Conservation (phyloP, 1,140 invertebrate genomes). For the Apolygus lucorum region DNA sequence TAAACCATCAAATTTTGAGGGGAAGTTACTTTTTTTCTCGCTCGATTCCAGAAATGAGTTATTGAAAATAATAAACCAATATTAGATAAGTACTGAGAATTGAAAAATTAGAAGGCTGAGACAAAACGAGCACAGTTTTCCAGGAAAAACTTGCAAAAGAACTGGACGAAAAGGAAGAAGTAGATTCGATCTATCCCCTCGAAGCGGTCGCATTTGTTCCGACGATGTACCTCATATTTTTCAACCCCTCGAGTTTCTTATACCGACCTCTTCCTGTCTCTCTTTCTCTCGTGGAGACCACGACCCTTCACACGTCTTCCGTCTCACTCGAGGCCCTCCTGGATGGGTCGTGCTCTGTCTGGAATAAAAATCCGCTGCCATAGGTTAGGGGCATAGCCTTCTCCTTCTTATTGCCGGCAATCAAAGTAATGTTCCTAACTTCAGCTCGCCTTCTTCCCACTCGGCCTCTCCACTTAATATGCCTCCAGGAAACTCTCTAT, state of each 20-base stretch:
- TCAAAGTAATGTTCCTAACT: background rate
- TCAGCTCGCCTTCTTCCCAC: background rate
- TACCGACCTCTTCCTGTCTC: background rate
- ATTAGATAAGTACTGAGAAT: too few relatives aligned
- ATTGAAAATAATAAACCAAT: too few relatives aligned
- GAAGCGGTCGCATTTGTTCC: background rate
- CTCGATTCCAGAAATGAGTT: too few relatives aligned
- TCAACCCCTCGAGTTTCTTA: background rate
- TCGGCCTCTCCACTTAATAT: too few relatives aligned
- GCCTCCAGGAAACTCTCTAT: too few relatives aligned
- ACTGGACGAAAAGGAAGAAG: background rate
- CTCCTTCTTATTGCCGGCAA: background rate
- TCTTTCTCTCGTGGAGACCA: too few relatives aligned
- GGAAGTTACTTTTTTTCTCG: too few relatives aligned
- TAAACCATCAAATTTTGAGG: too few relatives aligned
- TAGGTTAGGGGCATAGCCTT: background rate
- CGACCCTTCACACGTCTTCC: background rate
- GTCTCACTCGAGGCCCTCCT: background rate
- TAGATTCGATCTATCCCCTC: background rate
- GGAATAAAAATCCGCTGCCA: background rate
- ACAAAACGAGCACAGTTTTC: too few relatives aligned
- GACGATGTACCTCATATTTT: slow-evolving; percentile 5
- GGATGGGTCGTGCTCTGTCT: background rate
- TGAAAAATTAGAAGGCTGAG: too few relatives aligned
- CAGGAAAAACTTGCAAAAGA: too few relatives aligned